Evolutionary conservation across 1,140 invertebrate genomes (phyloP).

Genomic region (Grapholita molesta): DNA sequence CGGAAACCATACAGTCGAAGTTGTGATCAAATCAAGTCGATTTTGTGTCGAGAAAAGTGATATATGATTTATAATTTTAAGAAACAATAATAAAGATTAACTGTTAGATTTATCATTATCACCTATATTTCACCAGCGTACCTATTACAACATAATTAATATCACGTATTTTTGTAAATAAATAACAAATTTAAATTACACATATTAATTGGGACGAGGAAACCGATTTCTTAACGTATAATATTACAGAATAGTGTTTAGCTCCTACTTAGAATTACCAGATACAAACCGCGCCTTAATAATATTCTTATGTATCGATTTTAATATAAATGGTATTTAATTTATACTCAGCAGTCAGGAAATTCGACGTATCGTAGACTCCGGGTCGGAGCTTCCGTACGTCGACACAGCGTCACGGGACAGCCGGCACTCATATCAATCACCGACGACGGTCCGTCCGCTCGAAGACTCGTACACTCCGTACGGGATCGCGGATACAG

Average conservation of each 20-base stretch:
- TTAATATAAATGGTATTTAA: not conserved
- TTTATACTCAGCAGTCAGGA: not conserved
- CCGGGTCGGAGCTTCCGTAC: not conserved
- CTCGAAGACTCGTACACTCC: not conserved
- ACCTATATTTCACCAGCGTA: not conserved
- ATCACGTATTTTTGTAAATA: constrained; percentile 17
- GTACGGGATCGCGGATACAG: not conserved
- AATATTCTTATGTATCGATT: not conserved
- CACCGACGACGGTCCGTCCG: not conserved
- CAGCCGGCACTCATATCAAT: not conserved
- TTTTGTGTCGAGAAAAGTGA: not conserved
- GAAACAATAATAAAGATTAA: not conserved
- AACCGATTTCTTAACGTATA: not conserved
- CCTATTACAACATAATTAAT: constrained; percentile 13
- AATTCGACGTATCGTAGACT: not conserved
- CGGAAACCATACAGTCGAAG: no score
- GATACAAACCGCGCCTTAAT: not conserved
- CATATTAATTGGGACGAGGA: not conserved
- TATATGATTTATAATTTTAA: not conserved
- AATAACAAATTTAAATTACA: constrained; percentile 17
- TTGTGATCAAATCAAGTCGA: not conserved
- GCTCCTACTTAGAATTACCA: not conserved
- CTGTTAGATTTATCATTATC: not conserved
- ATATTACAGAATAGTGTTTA: not conserved
- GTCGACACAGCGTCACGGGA: not conserved